These are phyloP conservation scores for Ophonus ardosiacus DNA, from an alignment of 2,888 invertebrate genomes.

Conservation along the genomic window DNA sequence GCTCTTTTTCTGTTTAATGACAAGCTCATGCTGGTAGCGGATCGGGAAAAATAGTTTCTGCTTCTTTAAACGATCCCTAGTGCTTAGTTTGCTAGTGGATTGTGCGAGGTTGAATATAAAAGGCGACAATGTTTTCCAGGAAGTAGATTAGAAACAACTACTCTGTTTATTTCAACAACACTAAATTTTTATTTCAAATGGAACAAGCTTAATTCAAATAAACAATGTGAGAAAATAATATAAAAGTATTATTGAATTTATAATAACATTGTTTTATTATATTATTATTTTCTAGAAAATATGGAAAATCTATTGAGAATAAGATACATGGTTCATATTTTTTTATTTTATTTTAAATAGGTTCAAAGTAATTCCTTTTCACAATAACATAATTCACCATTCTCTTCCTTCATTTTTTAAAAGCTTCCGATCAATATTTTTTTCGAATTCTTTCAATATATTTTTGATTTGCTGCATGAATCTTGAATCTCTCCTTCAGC, in stretches of 20 bases:
- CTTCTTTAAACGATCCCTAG: slow-evolving; percentile 15
- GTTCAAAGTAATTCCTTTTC: no score
- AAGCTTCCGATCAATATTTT: no score
- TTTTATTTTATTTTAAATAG: no score
- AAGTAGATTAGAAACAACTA: not conserved
- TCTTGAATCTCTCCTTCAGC: no score
- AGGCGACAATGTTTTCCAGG: not conserved
- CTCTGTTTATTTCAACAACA: not conserved
- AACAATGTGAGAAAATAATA: not conserved
- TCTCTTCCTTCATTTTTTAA: no score
- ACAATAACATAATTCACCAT: no score
- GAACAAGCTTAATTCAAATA: not conserved
- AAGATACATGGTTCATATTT: no score
- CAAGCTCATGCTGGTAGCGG: slow-evolving; percentile 16
- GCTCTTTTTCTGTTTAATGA: not conserved
- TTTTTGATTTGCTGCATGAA: no score
- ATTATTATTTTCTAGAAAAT: no score
- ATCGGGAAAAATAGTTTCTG: slow-evolving; percentile 4
- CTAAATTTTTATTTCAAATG: not conserved
- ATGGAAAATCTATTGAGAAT: no score
- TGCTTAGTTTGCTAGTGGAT: not conserved
- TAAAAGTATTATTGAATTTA: not conserved
- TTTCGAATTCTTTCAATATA: no score
- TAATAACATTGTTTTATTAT: no score
- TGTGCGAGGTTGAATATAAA: not conserved